phyloP scores from a whole-genome alignment of 2,888 invertebrate species.

The Syrphus vitripennis region DNA sequence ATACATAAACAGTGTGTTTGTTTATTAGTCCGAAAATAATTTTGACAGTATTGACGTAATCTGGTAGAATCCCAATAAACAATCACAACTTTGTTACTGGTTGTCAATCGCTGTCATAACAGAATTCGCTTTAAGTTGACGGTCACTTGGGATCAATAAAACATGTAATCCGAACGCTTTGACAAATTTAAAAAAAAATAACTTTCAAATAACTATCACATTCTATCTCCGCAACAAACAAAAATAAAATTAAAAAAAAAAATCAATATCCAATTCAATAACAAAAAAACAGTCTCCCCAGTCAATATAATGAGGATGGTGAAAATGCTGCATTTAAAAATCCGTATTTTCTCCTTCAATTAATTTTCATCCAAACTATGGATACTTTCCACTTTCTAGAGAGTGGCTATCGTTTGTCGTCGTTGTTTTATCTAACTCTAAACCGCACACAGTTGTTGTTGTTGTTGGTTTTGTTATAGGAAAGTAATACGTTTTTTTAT shows the following conservation, averaged over 20 bases:
- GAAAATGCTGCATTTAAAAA: slow-evolving; percentile 52
- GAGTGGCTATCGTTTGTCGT: slow-evolving; percentile 8
- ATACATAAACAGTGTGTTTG: too few species aligned
- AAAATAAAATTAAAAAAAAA: neutral
- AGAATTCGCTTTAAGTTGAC: neutral
- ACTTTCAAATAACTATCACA: slow-evolving; percentile 6
- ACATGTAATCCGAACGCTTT: neutral
- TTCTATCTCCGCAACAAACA: neutral
- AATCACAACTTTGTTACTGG: too few species aligned
- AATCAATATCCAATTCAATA: slow-evolving; percentile 23
- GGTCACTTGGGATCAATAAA: neutral
- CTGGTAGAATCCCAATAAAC: too few species aligned
- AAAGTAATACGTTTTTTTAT: slow-evolving; percentile 37
- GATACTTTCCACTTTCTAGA: slow-evolving; percentile 69
- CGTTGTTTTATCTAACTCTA: slow-evolving; percentile 48
- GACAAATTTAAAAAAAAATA: neutral
- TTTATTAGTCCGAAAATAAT: too few species aligned
- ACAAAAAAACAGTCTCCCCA: neutral
- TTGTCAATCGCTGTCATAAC: too few species aligned
- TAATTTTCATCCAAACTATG: slow-evolving; percentile 56
- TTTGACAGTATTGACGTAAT: too few species aligned
- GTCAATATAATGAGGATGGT: slow-evolving; percentile 2
- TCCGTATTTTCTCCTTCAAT: slow-evolving; percentile 63
- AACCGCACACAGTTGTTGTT: slow-evolving; percentile 4
- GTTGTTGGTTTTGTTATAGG: neutral